phyloP scores from a whole-genome alignment of 1,140 invertebrate species.

The Zaprionus gabonicus region DNA sequence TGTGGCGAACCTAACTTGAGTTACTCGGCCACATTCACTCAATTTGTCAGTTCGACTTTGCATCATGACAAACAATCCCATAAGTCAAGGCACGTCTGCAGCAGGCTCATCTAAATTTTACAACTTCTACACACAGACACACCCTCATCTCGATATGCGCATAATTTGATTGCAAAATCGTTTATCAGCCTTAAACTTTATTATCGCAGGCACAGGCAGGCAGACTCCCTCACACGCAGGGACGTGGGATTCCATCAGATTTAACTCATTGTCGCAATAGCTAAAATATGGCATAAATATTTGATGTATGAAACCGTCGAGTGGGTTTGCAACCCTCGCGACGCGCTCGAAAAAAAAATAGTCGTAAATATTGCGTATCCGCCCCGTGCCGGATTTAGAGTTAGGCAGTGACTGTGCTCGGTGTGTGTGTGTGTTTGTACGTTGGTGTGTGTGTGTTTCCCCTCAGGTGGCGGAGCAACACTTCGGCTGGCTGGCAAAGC shows the following conservation, averaged over 20 bases:
- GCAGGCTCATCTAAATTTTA: conserved; percentile 30
- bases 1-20: conserved; percentile 26
- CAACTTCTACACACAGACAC: conserved; percentile 10
- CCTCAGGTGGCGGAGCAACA: conserved; percentile 67
- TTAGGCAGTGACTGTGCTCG: neutral
- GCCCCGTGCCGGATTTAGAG: conserved; percentile 42
- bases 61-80: neutral
- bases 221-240: conserved; percentile 20
- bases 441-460: conserved; percentile 3
- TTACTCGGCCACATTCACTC: conserved; percentile 21
- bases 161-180: conserved; percentile 68
- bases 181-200: conserved; percentile 64
- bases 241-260: conserved; percentile 62
- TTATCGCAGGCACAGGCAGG: conserved; percentile 52
- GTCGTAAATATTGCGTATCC: conserved; percentile 71
- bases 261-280: conserved; percentile 75
- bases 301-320: conserved; percentile 69
- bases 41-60: neutral
- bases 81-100: conserved; percentile 11
- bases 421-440: neutral
- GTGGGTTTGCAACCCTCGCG: conserved; percentile 25
- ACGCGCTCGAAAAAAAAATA: conserved; percentile 25
- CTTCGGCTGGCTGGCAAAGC: conserved; percentile 64
- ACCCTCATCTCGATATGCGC: conserved; percentile 43
- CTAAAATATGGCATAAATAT: conserved; percentile 81